These are phyloP conservation scores for Sebastes aleutianus DNA, from an alignment of 2,797 vertebrate genomes.

Conservation along the genomic window DNA sequence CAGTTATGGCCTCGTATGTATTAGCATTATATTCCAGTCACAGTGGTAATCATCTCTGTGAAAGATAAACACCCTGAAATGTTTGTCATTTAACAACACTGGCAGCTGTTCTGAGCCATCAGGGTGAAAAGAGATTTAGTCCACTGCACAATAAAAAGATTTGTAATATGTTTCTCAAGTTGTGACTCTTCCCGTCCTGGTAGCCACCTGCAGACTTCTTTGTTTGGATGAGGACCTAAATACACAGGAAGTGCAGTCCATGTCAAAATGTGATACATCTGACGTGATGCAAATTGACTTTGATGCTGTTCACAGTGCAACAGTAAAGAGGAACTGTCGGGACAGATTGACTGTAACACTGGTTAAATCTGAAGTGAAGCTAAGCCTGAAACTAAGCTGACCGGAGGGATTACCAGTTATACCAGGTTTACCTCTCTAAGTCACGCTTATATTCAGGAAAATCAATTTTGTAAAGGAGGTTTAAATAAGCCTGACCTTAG, in stretches of 20 bases:
- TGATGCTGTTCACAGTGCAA: background rate
- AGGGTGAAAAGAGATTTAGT: background rate
- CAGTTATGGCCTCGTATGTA: fast-evolving
- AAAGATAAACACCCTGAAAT: too few species aligned
- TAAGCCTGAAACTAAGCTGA: too few species aligned
- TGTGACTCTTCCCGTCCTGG: background rate
- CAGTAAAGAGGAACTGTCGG: background rate
- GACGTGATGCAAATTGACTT: background rate
- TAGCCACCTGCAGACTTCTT: background rate
- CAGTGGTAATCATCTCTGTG: too few species aligned
- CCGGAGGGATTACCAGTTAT: too few species aligned
- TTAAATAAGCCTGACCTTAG: too few species aligned
- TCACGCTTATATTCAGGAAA: too few species aligned
- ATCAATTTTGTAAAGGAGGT: too few species aligned
- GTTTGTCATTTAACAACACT: background rate
- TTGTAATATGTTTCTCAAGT: background rate
- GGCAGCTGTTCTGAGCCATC: background rate
- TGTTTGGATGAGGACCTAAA: background rate
- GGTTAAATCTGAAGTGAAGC: too few species aligned
- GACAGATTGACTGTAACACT: too few species aligned
- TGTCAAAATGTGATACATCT: too few species aligned
- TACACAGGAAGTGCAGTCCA: background rate
- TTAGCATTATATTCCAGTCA: too few species aligned
- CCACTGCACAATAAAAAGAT: background rate
- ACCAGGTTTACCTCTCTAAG: too few species aligned